Base-by-base conservation (phyloP, 2,888 invertebrate species). In the Rotaria macrura region DNA sequence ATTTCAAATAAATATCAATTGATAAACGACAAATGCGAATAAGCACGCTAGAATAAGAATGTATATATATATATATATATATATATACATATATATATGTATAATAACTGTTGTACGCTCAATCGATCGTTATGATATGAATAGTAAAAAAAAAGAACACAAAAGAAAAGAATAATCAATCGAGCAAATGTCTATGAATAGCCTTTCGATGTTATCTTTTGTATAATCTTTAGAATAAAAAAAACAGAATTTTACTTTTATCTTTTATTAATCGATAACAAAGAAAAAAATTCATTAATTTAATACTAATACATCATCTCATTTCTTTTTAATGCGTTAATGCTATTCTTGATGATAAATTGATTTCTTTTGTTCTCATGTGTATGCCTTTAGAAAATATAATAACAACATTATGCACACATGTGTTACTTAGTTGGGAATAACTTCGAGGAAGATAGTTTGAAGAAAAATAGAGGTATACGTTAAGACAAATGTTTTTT, bases 1-100 rank as follows among this genome's bases (percentile, higher is more conserved):
- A 65, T 65, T 65, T 65, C 65, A 65, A 65, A 65, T 65, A 65
- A 65, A 65, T 65, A 65, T 65, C 65, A 65, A 65, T 65, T 65
- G 65, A 65, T 65, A 65, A 65, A 65, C 65, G 65, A 65, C 65
- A 65, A 65, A 65, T 65, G 65, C 65, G 34, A 65, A 65, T 65
- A 65, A 14, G 65, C 65, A 65, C 65, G 65, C 65, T 65, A 65
- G 38, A 65, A 29, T 65, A 65, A 65, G 65, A 65, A 65, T 6
- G 20, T 65, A 34, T 6, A 65, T 17, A 34, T 65, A 65, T 29
- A 65, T 29, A n/a, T 65, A 34, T 65, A 65, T 65, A 47, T 47
- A 65, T 29, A 65, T 29, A n/a, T 65, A 34, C 34, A 65, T 65
- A 47, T 47, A 20, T 49, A 17, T 49, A 17, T 49, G 49, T 49